Evolutionary conservation across 2,888 invertebrate genomes (phyloP), one percentile per base, ranked within the genome.

Genomic region (Theretra japonica): DNA sequence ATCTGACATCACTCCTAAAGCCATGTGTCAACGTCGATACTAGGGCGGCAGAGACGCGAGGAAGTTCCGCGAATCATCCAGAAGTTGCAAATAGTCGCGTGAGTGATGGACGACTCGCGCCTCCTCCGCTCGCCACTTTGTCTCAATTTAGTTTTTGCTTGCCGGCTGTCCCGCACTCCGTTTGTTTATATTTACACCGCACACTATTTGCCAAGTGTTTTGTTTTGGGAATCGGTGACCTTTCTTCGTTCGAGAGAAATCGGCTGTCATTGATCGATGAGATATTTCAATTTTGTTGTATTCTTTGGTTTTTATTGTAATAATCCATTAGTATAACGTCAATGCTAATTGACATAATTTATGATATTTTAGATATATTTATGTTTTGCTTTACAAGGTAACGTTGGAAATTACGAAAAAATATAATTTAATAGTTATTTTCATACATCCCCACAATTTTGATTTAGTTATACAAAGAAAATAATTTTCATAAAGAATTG

Each of bases 131-230:
- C 69, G 77, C 74, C 75, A 74, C 77, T 82, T 82, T 75, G 79
- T 83, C 85, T 86, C 84, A 80, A 83, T 86, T 82, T 79, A 75
- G 77, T 83, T 83, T 82, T 82, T 81, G 77, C 74, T 75, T 73
- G 75, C 62, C 71, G 53, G 71, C 70, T 75, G 69, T 56, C 73
- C 74, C 65, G 70, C 70, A 74, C 71, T 73, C 72, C 75, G 68
- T 72, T 71, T 77, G 76, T 80, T 77, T 78, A 75, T 76, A 76
- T 73, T 70, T 68, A 62, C 72, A 59, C 60, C 71, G 71, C 69
- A 71, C 65, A 57, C 62, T 72, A 53, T 75, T 74, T 74, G 73
- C 50, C 68, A 70, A 48, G 72, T 72, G 72, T 50, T 11, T 60
- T 60, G 48, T 65, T 48, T 65, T 65, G 48, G 65, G 5, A 25